Evolutionary conservation across 1,140 invertebrate genomes (phyloP).

Genomic region (Halictus rubicundus): DNA sequence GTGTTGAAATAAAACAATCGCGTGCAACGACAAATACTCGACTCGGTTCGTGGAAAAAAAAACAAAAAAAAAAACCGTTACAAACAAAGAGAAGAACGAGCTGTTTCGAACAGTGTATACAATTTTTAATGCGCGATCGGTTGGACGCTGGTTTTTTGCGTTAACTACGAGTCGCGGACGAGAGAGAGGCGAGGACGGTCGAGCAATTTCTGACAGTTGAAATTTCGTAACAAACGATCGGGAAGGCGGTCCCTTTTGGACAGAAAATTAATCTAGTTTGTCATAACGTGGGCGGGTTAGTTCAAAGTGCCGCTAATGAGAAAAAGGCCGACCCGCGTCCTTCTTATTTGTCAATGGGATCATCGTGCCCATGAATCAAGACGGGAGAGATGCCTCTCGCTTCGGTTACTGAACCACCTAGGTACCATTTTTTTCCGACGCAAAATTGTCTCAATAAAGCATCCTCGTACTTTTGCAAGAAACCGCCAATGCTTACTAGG

Average conservation of each 20-base stretch:
- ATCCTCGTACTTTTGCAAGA: too few relatives aligned
- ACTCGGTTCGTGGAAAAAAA: neutral
- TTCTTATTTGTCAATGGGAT: slow-evolving; percentile 80
- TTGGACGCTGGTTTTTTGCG: slow-evolving; percentile 52
- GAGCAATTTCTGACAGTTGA: slow-evolving; percentile 74
- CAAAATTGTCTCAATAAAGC: slow-evolving; percentile 9
- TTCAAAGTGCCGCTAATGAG: slow-evolving; percentile 81
- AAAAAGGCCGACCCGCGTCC: slow-evolving; percentile 76
- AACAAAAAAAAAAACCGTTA: neutral
- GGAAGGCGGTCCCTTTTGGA: slow-evolving; percentile 70
- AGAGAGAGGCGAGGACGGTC: neutral
- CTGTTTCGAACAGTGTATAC: neutral
- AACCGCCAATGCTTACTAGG: too few relatives aligned
- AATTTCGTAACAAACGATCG: slow-evolving; percentile 80
- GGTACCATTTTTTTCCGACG: slow-evolving; percentile 25
- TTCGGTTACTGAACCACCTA: slow-evolving; percentile 45
- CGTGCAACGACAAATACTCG: slow-evolving; percentile 3
- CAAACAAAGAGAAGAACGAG: neutral
- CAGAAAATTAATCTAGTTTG: slow-evolving; percentile 81
- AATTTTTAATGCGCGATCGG: slow-evolving; percentile 33
- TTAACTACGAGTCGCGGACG: slow-evolving; percentile 13
- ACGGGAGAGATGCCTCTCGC: slow-evolving; percentile 44
- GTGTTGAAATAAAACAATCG: slow-evolving; percentile 34
- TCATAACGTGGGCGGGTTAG: slow-evolving; percentile 80
- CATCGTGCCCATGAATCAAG: slow-evolving; percentile 74